Evolutionary conservation across 2,888 invertebrate genomes (phyloP).

Genomic region (Melolontha melolontha): DNA sequence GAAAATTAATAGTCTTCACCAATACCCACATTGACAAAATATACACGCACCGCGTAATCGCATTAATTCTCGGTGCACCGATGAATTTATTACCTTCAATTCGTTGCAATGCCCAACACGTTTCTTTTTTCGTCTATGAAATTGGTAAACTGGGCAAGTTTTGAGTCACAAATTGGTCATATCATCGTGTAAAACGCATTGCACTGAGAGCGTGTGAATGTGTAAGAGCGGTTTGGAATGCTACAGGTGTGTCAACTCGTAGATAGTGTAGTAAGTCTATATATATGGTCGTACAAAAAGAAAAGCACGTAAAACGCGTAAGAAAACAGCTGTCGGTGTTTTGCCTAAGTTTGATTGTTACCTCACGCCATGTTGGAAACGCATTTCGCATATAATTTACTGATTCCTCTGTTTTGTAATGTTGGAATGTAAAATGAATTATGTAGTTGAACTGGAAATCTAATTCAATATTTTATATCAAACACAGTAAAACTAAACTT

Average conservation of each 20-base stretch:
- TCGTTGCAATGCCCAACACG: slow-evolving; percentile 16
- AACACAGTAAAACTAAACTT: no score
- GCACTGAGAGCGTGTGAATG: slow-evolving; percentile 13
- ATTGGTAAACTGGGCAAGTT: background rate
- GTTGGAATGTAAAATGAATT: no score
- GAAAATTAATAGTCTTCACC: no score
- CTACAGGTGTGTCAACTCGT: slow-evolving; percentile 31
- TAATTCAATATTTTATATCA: no score
- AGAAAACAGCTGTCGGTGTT: slow-evolving; percentile 21
- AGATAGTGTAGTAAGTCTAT: slow-evolving; percentile 2
- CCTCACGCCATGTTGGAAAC: background rate
- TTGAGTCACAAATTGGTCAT: slow-evolving; percentile 8
- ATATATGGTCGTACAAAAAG: no score
- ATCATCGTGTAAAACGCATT: background rate
- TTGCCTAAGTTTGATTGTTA: background rate
- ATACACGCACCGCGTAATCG: background rate
- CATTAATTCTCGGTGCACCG: background rate
- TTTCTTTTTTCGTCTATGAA: slow-evolving; percentile 2
- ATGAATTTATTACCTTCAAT: background rate
- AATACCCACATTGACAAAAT: no score
- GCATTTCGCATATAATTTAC: background rate
- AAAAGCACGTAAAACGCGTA: background rate
- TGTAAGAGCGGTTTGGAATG: slow-evolving; percentile 17
- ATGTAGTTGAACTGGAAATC: no score
- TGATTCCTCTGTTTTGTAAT: no score